Evolutionary conservation across 2,888 invertebrate species (phyloP), one percentile per base, ranked within the genome.

Genomic region (Neoitamus cyanurus): DNA sequence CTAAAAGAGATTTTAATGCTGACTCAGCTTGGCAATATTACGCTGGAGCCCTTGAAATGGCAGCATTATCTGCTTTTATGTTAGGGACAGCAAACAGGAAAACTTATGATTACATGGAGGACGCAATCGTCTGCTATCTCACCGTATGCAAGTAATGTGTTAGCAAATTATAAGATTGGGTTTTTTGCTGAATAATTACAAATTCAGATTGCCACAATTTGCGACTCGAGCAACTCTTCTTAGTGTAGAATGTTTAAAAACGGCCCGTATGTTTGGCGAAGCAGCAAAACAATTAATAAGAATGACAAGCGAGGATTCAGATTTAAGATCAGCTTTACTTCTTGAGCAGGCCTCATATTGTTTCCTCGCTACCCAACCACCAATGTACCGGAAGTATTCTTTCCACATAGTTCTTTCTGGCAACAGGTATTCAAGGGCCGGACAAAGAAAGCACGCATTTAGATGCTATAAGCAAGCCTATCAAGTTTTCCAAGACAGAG

Each of bases 11-110:
- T 90, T 99, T 99, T 90, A 97, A 96, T 89, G 96, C 96, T 1
- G 99, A 99, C 90, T 97, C 98, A 87, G 99, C 99, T 0, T 99
- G 98, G 98, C 93, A 98, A 34, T 97, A 99, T 90, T 98, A 97
- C 91, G 98, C 99, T 0, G 98, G 99, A 9, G 98, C 99, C 4
- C 92, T 98, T 77, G 98, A 98, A 92, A 98, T 99, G 98, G 98
- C 98, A 5, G 97, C 97, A 11, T 91, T 99, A 34, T 95, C 98
- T 84, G 96, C 97, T 0, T 98, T 97, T 89, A 96, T 98, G 96
- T 94, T 95, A 84, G 95, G 95, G 36, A 96, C 96, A 87, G 93
- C 95, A 4, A 94, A 94, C 86, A 93, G 94, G 70, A 97, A 97
- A 91, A 95, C 96, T 0, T 94, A 94, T 87, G 96, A 95, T 87